Percentiles rank a stretch among this genome's conserved stretches.
Evolutionary conservation across 2,888 invertebrate genomes (phyloP).

Genomic region (Timema podura): DNA sequence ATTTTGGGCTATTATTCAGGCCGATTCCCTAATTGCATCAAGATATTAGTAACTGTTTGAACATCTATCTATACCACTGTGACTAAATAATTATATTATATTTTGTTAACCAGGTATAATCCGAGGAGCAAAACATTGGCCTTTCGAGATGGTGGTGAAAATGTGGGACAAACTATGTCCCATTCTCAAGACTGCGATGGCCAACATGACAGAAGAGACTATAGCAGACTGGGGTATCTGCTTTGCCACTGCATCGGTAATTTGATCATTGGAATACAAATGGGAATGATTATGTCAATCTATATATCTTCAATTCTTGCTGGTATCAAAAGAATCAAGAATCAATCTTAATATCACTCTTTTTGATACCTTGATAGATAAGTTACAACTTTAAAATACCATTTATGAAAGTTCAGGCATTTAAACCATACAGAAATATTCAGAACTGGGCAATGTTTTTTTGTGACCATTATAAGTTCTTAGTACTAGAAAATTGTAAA

Average conservation of each 20-base stretch:
- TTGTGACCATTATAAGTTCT: too few species aligned
- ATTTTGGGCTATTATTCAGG: neutral
- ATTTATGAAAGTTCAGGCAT: too few species aligned
- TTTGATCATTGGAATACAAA: too few species aligned
- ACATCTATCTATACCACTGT: neutral
- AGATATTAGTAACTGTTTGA: neutral
- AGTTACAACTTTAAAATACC: too few species aligned
- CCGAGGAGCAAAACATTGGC: constrained; percentile 81
- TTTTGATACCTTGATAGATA: too few species aligned
- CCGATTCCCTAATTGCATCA: neutral
- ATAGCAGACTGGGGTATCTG: constrained; percentile 68
- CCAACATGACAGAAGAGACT: constrained; percentile 68
- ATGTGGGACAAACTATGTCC: constrained; percentile 62
- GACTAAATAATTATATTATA: neutral
- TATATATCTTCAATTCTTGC: too few species aligned
- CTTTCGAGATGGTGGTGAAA: constrained; percentile 54
- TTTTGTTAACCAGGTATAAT: constrained; percentile 53
- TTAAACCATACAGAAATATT: too few species aligned
- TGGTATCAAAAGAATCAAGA: too few species aligned
- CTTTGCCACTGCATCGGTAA: constrained; percentile 63
- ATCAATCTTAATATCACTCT: too few species aligned
- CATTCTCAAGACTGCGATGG: constrained; percentile 58
- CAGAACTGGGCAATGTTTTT: too few species aligned
- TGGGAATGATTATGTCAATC: too few species aligned
- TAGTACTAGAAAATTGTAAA: too few species aligned